Base-by-base conservation (phyloP, 2,113 vertebrate genomes). In the Toxotes chatareus region DNA sequence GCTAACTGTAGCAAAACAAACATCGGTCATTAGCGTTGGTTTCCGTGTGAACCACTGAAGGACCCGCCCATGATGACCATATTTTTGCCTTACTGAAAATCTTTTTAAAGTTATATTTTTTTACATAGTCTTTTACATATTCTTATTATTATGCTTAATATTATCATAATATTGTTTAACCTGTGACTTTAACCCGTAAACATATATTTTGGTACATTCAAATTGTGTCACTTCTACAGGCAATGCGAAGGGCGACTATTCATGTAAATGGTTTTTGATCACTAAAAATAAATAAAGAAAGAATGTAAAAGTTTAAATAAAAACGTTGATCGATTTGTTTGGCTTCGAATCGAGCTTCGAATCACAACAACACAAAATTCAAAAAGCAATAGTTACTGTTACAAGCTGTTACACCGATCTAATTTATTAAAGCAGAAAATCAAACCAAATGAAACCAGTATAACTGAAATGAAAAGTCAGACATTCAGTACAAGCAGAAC, bases 1-100 rank as follows among this genome's bases (percentile, higher is more conserved):
- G 85, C 88, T 86, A 85, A 57, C 64, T 67, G 76, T 81, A 89
- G 84, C 89, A 92, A 89, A 94, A 93, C 91, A 94, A 93, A 92
- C 93, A 93, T 94, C 90, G 86, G 90, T 76, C 77, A 76, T 73
- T 51, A 71, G 65, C 86, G 82, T 60, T 77, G 47, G 80, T 79
- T 92, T 92, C 93, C 81, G 87, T 86, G 86, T 89, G 66, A 86
- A 86, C 66, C 10, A 21, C 51, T 0, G 31, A 60, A 92, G 88
- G 93, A 93, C 94, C 93, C 76, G 19, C 10, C 46, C 13, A 1
- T 17, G 38, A 34, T 19, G 63, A 53, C 3, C 0, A 31, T 31
- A 8, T 49, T 42, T 11, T 44, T 85, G 93, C 93, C 93, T 89
- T 63, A 83, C 38, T 79, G 19, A 82, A 94, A 91, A 60, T 23